Percentiles rank a stretch among this genome's conserved stretches.
phyloP scores from a whole-genome alignment of 2,113 vertebrate species.

The Puntigrus tetrazona region DNA sequence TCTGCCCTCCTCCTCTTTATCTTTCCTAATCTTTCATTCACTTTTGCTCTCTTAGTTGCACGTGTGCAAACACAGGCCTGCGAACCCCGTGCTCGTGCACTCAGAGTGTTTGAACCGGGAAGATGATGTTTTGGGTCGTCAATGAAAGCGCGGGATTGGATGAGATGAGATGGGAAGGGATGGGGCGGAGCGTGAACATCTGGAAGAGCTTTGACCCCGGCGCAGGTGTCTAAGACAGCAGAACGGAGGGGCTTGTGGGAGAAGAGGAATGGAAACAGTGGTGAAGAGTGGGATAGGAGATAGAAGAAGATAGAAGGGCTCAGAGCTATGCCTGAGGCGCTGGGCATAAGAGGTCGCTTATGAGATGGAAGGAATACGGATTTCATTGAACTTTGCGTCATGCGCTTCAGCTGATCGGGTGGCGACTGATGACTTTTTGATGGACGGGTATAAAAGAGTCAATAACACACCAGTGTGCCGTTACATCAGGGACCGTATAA shows the following conservation, averaged over 20 bases:
- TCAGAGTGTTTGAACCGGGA: background rate
- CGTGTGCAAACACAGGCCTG: conserved; percentile 33
- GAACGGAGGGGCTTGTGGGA: background rate
- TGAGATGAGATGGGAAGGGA: too few species aligned
- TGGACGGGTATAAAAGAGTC: background rate
- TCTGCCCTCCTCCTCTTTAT: conserved; percentile 49
- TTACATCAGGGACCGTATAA: background rate
- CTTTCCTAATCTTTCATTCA: conserved; percentile 40
- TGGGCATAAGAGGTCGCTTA: background rate
- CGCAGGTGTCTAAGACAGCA: conserved; percentile 28
- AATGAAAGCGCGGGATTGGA: too few species aligned
- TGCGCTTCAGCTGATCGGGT: conserved; percentile 12
- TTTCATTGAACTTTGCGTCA: conserved; percentile 13
- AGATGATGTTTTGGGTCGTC: background rate
- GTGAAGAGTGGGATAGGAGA: background rate
- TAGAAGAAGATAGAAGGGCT: background rate
- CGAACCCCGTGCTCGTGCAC: background rate
- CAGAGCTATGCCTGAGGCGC: background rate
- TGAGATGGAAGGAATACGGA: conserved; percentile 7
- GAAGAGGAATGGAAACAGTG: background rate
- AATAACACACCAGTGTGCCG: background rate
- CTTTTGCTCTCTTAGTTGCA: conserved; percentile 31
- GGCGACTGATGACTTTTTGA: conserved; percentile 1
- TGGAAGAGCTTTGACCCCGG: background rate
- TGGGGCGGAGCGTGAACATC: background rate